A percentile compares a stretch with the other conserved stretches of the same genome.
phyloP scores from a whole-genome alignment of 2,888 invertebrate genomes.

The Archaeoteleia sp. region DNA sequence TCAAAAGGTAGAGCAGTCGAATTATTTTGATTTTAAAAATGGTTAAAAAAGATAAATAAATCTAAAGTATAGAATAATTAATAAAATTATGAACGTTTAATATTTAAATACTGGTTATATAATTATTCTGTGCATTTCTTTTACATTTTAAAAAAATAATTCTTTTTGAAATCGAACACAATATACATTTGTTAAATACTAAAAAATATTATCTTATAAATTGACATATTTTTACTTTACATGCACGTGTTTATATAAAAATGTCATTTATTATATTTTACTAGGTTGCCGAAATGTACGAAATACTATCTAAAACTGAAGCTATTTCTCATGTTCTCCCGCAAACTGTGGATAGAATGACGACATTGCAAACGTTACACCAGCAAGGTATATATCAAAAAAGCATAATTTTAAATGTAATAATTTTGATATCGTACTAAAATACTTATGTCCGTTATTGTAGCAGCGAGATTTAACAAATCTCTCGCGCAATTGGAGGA shows the following conservation, averaged over 20 bases:
- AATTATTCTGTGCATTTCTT: too few relatives aligned
- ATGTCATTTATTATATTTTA: conserved; percentile 56
- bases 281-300: conserved; percentile 90
- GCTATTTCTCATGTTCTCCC: conserved; percentile 86
- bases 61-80: too few relatives aligned
- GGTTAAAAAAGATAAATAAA: too few relatives aligned
- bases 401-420: conserved; percentile 29
- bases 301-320: conserved; percentile 90
- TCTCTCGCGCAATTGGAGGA: conserved; percentile 88
- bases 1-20: conserved; percentile 77
- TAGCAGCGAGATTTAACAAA: conserved; percentile 90
- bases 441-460: too few relatives aligned
- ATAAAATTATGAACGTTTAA: too few relatives aligned
- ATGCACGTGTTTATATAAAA: not conserved
- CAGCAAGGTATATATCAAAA: conserved; percentile 83
- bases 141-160: too few relatives aligned
- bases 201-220: too few relatives aligned
- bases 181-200: too few relatives aligned
- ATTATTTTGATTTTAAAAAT: conserved; percentile 1
- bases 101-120: too few relatives aligned
- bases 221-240: not conserved
- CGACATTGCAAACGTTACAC: conserved; percentile 90
- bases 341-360: conserved; percentile 88
- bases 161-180: too few relatives aligned
- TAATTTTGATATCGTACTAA: conserved; percentile 23